Base-by-base conservation (phyloP, 2,888 invertebrate species). In the Metacarcinus magister region DNA sequence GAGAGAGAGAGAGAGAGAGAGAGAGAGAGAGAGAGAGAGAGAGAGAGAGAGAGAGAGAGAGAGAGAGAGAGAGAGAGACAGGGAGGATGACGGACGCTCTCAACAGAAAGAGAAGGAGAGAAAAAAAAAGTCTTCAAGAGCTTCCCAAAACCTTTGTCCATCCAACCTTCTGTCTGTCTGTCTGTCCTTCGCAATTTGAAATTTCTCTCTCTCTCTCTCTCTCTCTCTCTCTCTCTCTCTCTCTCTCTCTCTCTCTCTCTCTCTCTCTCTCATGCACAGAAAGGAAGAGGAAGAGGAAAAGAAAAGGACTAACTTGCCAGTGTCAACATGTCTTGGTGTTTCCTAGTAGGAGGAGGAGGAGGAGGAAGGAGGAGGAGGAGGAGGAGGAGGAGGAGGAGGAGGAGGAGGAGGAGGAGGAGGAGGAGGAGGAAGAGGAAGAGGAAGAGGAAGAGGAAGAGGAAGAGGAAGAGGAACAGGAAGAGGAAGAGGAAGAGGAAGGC, bases 221-320 rank as follows among this genome's bases (percentile, higher is more conserved):
- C 32, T 19, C 43, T 43, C 32, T 89, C 89, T 19, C 89, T 89
- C 89, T 89, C 89, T n/a, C 89, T 89, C 89, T 89, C 89, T 43
- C 39, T 87, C 89, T 28, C 43, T 43, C 89, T 43, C 32, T 43
- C n/a, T n/a, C 32, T 19, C 39, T 32, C 89, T 32, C 43, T 19
- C 67, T 19, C 39, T 32, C 89, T 32, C 43, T 19, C 67, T 23
- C 67, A 16, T 23, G 4, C 67, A 16, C 67, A 4, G 16, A 16
- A 67, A 67, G 67, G 67, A 54, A 54, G 54, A 54, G 54, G 54
- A 54, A 54, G n/a, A 48, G 48, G 10, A 48, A 48, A 48, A 48
- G 48, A 67, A 5, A 67, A 67, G 67, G 54, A 54, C 4, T 67
- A 67, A 23, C 23, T 16, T 4, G 67, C n/a, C 67, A 67, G 67